Conservation (phyloP, 2,113 vertebrate genomes). For the Catagonus wagneri region DNA sequence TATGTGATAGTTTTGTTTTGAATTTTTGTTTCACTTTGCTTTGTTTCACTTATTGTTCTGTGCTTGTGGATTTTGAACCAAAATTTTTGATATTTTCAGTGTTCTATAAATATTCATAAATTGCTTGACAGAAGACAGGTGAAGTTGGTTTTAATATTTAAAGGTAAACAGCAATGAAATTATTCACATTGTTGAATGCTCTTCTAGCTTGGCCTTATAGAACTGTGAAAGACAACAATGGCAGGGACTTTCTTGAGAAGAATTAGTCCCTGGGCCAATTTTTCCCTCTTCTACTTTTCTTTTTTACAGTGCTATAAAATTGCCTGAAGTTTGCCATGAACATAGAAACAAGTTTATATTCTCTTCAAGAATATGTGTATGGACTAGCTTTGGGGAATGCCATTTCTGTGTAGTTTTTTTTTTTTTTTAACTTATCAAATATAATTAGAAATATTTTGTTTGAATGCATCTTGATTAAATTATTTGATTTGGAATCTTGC, state of each 20-base stretch:
- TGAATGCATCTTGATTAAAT: neutral
- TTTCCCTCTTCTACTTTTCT: slow-evolving; percentile 30
- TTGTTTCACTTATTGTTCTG: slow-evolving; percentile 54
- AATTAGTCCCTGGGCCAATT: neutral
- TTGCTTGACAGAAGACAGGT: neutral
- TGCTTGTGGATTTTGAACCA: neutral
- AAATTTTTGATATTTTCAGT: slow-evolving; percentile 46
- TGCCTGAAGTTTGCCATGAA: neutral
- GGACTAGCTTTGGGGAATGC: neutral
- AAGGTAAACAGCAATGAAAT: slow-evolving; percentile 14
- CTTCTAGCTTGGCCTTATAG: neutral
- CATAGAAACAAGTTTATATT: slow-evolving; percentile 16
- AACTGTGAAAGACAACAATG: neutral
- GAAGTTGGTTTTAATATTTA: neutral
- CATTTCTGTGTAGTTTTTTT: neutral
- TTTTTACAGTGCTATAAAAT: slow-evolving; percentile 21
- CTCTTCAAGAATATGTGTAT: neutral
- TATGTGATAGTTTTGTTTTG: slow-evolving; percentile 30
- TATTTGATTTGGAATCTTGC: slow-evolving; percentile 14
- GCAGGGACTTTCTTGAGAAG: neutral
- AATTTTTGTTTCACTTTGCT: slow-evolving; percentile 74
- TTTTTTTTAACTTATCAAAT: neutral
- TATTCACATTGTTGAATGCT: neutral
- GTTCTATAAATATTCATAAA: neutral
- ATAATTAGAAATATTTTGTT: slow-evolving; percentile 8